Base-by-base conservation (phyloP, 1,140 invertebrate genomes). In the Calliopsis andreniformis region DNA sequence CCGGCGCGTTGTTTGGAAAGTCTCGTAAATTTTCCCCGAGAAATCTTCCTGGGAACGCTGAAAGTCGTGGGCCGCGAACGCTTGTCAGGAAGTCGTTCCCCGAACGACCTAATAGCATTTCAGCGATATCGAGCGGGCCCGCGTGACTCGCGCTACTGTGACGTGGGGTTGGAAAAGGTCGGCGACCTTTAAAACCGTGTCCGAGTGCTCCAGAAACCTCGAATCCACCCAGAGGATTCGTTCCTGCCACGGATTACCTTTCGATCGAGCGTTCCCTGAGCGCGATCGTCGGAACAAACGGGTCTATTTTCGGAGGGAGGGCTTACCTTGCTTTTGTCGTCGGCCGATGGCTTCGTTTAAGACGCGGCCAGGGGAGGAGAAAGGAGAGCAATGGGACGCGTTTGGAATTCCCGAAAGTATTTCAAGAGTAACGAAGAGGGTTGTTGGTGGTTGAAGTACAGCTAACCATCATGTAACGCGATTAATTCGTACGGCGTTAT, bases 141-240 rank as follows among this genome's bases (percentile, higher is more conserved):
- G 42, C 51, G 63, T 70, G 56, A 70, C 49, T 80, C 53, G 66
- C 55, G 28, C 25, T 42, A 64, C 64, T 16, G 63, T 58, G 72
- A 69, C 64, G 70, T 53, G 55, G 51, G 59, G 16, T 45, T 47
- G 55, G 66, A 72, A 68, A 75, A 80, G 81, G 84, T 78, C 63
- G 58, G 56, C 78, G 84, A 85, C 80, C 78, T 77, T 83, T 86
- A 75, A 85, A 85, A 77, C 51, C 39, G 39, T 63, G 83, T 72
- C 78, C 81, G 67, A 83, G 58, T 86, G 80, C 64, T 83, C 84
- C 68, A 86, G 80, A 86, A 86, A 86, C 78, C 84, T 32, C 32
- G 63, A 84, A 82, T 28, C 10, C 32, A 23, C 10, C 25, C 30
- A n/a, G 25, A 20, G 25, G 28, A 56, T 32, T 30, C 12, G 30